Conservation (phyloP, 23 tunicate species). For the Botrylloides violaceus region DNA sequence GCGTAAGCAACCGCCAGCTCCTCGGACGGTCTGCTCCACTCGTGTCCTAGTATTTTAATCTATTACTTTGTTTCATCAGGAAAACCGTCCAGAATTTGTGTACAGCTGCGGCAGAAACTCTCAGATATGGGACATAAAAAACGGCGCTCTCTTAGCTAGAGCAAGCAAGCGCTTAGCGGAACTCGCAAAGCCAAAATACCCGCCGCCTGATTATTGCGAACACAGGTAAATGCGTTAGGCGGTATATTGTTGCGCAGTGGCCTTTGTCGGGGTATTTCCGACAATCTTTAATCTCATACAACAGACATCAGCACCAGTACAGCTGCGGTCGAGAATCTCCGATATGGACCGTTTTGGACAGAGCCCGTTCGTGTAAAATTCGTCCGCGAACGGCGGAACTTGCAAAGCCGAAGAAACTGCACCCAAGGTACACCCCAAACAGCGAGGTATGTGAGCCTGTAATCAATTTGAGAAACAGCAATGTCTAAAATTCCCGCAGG, state of each 20-base stretch:
- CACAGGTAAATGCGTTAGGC: slow-evolving; percentile 59
- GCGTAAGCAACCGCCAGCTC: too few relatives aligned
- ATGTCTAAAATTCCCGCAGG: too few relatives aligned
- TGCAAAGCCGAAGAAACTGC: slow-evolving; percentile 51
- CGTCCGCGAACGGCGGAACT: slow-evolving; percentile 76
- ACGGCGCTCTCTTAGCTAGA: slow-evolving; percentile 38
- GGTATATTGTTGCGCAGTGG: neutral
- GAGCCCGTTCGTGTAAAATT: slow-evolving; percentile 29
- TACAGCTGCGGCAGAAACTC: slow-evolving; percentile 79
- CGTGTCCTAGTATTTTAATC: too few relatives aligned
- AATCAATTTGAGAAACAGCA: too few relatives aligned
- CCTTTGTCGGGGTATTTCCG: neutral
- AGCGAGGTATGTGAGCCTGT: slow-evolving; percentile 61
- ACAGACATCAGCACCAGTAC: slow-evolving; percentile 57
- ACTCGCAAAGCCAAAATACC: slow-evolving; percentile 56
- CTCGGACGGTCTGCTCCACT: too few relatives aligned
- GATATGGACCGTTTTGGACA: slow-evolving; percentile 42
- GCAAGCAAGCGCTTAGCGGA: slow-evolving; percentile 24
- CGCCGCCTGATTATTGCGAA: slow-evolving; percentile 41
- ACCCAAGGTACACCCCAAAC: slow-evolving; percentile 56
- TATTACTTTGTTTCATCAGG: too few relatives aligned
- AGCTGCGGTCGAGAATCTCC: slow-evolving; percentile 85
- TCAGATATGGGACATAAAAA: slow-evolving; percentile 79
- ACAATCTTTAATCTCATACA: neutral
- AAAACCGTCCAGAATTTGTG: slow-evolving; percentile 64